Evolutionary conservation across 2,113 vertebrate species (phyloP).

Genomic region (Piliocolobus tephrosceles): DNA sequence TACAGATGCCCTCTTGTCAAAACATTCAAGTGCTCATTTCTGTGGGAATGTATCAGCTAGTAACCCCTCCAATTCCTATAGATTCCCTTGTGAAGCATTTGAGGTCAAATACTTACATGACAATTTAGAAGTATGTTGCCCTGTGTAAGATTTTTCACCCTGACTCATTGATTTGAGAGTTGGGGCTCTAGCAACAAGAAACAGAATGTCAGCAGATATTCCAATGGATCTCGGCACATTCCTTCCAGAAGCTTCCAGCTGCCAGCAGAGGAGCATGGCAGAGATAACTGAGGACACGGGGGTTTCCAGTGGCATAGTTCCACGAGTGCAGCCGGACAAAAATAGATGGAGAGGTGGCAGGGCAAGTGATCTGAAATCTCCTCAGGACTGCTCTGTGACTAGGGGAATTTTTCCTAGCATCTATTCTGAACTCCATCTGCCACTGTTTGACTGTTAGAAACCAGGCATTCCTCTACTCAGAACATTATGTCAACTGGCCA

Average conservation of each 20-base stretch:
- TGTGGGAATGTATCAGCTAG: not conserved
- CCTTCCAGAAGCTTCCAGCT: conserved; percentile 1
- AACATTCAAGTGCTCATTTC: not conserved
- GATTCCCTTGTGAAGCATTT: not conserved
- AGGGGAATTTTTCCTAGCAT: not conserved
- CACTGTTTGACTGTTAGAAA: not conserved
- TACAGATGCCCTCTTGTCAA: not conserved
- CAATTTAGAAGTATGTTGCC: not conserved
- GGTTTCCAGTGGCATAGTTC: not conserved
- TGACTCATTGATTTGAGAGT: not conserved
- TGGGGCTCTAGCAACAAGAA: not conserved
- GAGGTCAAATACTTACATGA: not conserved
- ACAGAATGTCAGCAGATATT: not conserved
- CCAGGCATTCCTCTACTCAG: not conserved
- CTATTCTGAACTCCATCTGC: not conserved
- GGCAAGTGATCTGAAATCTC: not conserved
- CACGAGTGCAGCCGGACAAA: not conserved
- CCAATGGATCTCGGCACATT: not conserved
- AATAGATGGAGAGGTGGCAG: not conserved
- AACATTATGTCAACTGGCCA: not conserved
- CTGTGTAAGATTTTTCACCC: not conserved
- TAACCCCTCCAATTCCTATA: not conserved
- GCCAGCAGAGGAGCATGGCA: not conserved
- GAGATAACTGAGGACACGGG: not conserved
- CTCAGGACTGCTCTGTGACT: not conserved